Evolutionary conservation across 1,140 invertebrate species (phyloP).

Genomic region (Phthorimaea operculella): DNA sequence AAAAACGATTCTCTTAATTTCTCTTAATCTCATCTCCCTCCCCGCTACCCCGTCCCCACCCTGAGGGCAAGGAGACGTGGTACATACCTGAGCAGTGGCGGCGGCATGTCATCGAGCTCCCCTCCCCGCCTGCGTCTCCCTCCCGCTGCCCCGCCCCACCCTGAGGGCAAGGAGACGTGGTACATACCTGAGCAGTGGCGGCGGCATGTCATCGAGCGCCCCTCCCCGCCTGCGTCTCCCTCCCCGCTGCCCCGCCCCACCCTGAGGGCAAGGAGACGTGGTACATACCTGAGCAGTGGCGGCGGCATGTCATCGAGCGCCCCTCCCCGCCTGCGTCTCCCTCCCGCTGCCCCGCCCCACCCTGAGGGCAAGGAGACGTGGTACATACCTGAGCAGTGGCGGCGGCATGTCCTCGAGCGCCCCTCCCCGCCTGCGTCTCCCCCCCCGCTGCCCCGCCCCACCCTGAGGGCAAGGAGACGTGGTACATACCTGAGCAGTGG

Average conservation of each 20-base stretch:
- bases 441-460: no score
- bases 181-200: slow-evolving; percentile 48
- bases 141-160: slow-evolving; percentile 32
- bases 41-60: slow-evolving; percentile 34
- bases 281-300: slow-evolving; percentile 47
- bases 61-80: slow-evolving; percentile 25
- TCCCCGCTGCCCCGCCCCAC: no score
- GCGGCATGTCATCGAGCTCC: slow-evolving; percentile 46
- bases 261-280: no score
- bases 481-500: no score
- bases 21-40: no score
- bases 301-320: slow-evolving; percentile 48
- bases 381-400: slow-evolving; percentile 47
- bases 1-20: no score
- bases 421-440: no score
- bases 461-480: no score
- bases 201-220: slow-evolving; percentile 48
- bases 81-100: slow-evolving; percentile 48
- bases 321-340: no score
- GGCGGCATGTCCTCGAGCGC: slow-evolving; percentile 48
- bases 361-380: no score
- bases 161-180: slow-evolving; percentile 25
- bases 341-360: no score
- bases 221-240: no score
- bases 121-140: slow-evolving; percentile 47